Conservation (phyloP, 2,888 invertebrate genomes). For the Ormyrus labotus region DNA sequence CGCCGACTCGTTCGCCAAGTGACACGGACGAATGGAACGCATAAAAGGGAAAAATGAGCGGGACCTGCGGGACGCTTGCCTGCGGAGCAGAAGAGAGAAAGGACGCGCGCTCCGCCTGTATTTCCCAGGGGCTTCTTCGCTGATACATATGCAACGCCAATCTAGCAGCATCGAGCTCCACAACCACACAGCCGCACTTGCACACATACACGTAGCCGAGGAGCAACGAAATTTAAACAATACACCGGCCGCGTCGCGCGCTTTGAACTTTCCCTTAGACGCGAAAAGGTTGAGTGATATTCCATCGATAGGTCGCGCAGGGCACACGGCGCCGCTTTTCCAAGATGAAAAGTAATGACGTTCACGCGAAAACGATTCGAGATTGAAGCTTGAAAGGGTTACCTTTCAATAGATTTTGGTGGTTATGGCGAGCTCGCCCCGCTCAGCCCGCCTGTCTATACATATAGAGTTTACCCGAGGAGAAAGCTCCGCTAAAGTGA, state of each 20-base stretch:
- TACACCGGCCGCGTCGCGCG: conserved; percentile 44
- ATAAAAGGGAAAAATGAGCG: conserved; percentile 74
- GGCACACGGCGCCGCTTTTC: conserved; percentile 9
- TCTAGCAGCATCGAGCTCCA: conserved; percentile 51
- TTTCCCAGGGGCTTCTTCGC: conserved; percentile 68
- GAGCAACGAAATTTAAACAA: conserved; percentile 69
- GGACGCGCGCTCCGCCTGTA: conserved; percentile 58
- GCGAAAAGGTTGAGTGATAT: conserved; percentile 7
- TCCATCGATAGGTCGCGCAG: neutral
- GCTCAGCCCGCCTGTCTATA: neutral
- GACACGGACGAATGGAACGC: conserved; percentile 73
- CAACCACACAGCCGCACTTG: neutral
- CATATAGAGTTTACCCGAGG: neutral
- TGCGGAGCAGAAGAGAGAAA: neutral
- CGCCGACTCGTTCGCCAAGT: conserved; percentile 34
- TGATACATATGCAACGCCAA: conserved; percentile 61
- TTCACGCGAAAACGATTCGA: conserved; percentile 21
- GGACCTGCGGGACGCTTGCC: conserved; percentile 66
- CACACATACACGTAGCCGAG: neutral
- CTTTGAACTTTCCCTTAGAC: neutral
- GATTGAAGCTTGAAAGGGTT: conserved; percentile 48
- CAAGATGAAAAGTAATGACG: conserved; percentile 43
- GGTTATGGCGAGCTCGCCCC: neutral
- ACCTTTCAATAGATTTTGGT: conserved; percentile 36
- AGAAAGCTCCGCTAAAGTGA: conserved; percentile 29